These are phyloP conservation scores for Oreochromis aureus DNA, from an alignment of 2,113 vertebrate species.

Conservation along the genomic window DNA sequence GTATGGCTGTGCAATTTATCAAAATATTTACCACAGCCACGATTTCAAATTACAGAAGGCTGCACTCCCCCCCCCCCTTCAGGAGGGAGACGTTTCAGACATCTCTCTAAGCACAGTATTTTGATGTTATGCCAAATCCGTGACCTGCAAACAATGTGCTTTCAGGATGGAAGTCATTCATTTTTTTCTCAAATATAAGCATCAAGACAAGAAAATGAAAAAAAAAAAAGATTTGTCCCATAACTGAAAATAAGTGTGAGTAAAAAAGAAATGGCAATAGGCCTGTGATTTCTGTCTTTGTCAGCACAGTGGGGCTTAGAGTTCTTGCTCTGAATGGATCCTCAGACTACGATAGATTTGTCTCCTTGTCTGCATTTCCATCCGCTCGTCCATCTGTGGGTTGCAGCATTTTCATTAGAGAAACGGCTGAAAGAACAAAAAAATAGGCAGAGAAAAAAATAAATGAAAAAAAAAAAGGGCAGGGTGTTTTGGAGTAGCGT, in stretches of 20 bases:
- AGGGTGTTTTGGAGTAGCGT: slow-evolving; percentile 26
- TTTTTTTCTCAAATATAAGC: slow-evolving; percentile 30
- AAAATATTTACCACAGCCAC: slow-evolving; percentile 30
- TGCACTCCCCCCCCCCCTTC: neutral
- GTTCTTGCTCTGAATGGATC: slow-evolving; percentile 23
- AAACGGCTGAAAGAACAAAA: slow-evolving; percentile 15
- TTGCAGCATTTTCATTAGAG: slow-evolving; percentile 15
- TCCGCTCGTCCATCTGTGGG: neutral
- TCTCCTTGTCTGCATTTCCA: slow-evolving; percentile 35
- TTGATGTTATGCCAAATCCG: slow-evolving; percentile 13
- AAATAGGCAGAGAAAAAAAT: neutral
- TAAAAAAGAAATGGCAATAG: neutral
- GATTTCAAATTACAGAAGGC: neutral
- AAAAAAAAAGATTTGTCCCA: neutral
- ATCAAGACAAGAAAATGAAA: neutral
- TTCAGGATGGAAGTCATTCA: slow-evolving; percentile 13
- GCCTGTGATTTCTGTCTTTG: slow-evolving; percentile 21
- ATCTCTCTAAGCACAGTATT: neutral
- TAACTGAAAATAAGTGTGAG: slow-evolving; percentile 13
- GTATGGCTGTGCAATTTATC: slow-evolving; percentile 10
- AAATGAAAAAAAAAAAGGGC: neutral
- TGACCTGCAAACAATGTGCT: slow-evolving; percentile 13
- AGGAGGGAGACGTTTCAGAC: neutral
- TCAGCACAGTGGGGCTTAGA: slow-evolving; percentile 2
- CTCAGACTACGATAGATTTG: slow-evolving; percentile 11